Evolutionary conservation across 2,797 vertebrate genomes (phyloP), one percentile per base, ranked within the genome.

Genomic region (Muscicapa comitata): DNA sequence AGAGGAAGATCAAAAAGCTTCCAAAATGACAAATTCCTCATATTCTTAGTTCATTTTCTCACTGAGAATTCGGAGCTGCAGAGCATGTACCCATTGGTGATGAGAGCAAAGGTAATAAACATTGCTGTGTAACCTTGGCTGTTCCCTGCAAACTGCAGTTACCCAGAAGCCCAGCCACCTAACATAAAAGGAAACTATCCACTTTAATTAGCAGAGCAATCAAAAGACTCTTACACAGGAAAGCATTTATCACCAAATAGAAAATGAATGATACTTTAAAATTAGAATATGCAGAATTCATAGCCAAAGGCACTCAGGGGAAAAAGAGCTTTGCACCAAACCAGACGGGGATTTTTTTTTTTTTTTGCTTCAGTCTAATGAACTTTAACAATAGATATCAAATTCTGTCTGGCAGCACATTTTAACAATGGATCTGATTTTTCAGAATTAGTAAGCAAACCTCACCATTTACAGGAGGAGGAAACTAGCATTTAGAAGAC

Each of bases 201-300:
- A 91, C 93, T 95, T 96, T 95, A 97, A 97, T 97, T 96, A 96
- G 92, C 75, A 93, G 65, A 94, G 91, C 94, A 96, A 94, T 96
- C 96, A 96, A 89, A 96, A 94, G 92, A 82, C 88, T 95, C 90
- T 93, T 87, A 93, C 19, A 20, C 90, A 88, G 93, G 93, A 93
- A 94, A 94, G 88, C 90, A 91, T 94, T 96, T 95, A 95, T 94
- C 95, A 95, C 96, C 94, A 95, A 95, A 95, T 92, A 97, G 94
- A 95, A 95, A 95, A 94, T 89, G 93, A 95, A 94, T 80, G 92
- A 95, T 94, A 95, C 91, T 95, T 96, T 95, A 89, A 97, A 97
- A 95, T 95, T 96, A 95, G 92, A 96, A 96, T 97, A 95, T 97
- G 94, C 92, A 97, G 95, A 96, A 96, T 91, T 95, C 59, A 29